Evolutionary conservation across 2,888 invertebrate genomes (phyloP), one percentile per base, ranked within the genome.

Genomic region (Cloeon dipterum): DNA sequence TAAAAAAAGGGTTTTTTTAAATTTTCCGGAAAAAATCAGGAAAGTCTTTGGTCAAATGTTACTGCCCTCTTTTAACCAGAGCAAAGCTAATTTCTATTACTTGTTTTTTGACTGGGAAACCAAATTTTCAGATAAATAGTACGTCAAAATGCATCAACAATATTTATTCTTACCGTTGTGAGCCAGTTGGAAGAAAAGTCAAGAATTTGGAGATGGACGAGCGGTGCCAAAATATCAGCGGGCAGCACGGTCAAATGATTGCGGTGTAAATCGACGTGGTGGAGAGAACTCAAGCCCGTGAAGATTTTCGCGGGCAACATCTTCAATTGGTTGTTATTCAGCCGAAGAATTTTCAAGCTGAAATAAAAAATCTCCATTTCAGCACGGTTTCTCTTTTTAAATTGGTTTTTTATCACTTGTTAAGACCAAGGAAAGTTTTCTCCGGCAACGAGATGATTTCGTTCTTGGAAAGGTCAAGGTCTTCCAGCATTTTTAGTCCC

Each of bases 381-480:
- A n/a, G n/a, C n/a, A n/a, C n/a, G n/a, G n/a, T n/a, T n/a, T n/a
- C n/a, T n/a, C n/a, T n/a, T n/a, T n/a, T n/a, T n/a, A n/a, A n/a
- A n/a, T n/a, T n/a, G n/a, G n/a, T n/a, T n/a, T n/a, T n/a, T n/a
- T n/a, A n/a, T n/a, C n/a, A 29, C 29, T 10, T 29, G 5, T 5
- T n/a, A 14, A 29, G 29, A 37, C 41, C 41, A 5, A 49, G 47
- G 46, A 76, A 69, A 2, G 68, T 57, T 35, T 60, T 60, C 32
- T 63, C 63, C 40, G 68, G 64, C 33, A 79, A 56, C 13, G 54
- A 57, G 36, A 63, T 62, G 43, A 81, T 58, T 47, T 62, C 61
- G 53, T 81, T 81, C 40, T 65, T 66, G 3, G 72, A 70, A 16
- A 79, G 54, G 55, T 79, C 78, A 40, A 82, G 55, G 48, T 74